Evolutionary conservation across 2,113 vertebrate species (phyloP), one percentile per base, ranked within the genome.

Genomic region (Microtus oregoni): DNA sequence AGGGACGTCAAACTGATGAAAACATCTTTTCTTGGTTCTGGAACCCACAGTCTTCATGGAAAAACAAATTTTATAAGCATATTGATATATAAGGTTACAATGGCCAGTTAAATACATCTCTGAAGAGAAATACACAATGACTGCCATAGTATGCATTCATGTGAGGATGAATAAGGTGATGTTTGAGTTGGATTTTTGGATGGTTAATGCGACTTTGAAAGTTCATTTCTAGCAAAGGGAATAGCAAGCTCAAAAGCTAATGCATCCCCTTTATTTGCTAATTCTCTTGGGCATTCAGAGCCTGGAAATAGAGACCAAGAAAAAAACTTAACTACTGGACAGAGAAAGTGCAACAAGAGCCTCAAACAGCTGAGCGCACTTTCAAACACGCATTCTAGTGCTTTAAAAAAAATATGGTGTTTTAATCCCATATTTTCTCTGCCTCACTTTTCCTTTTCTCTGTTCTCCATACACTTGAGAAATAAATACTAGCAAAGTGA

Each of bases 401-500:
- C 78, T 83, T 82, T 15, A 88, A 92, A 91, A 92, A 92, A 89
- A 90, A 58, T 58, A 70, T 92, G 41, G 22, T 32, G 81, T 68
- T 95, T 97, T 94, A 85, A 92, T 94, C 22, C 8, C 65, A 96
- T 75, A 95, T 97, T 90, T 70, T 92, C 41, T 95, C 35, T 24
- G 90, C 38, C 58, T 94, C 22, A 85, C 50, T 90, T 19, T 5
- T 1, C 86, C 77, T 85, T n/a, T 87, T 65, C 7, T 87, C 6
- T 85, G 55, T 30, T 47, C n/a, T 73, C 52, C 50, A 58, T 81
- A 88, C 5, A 92, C 70, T 89, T 95, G 77, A 93, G 12, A 87
- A 89, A 82, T 67, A 87, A 94, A 91, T 90, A n/a, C n/a, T 86
- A 89, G 26, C 67, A 65, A 92, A 41, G 2, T 41, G 76, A 93